Conservation (phyloP, 53 echinoderm and acorn worm genomes). For the Temnopleurus reevesii region DNA sequence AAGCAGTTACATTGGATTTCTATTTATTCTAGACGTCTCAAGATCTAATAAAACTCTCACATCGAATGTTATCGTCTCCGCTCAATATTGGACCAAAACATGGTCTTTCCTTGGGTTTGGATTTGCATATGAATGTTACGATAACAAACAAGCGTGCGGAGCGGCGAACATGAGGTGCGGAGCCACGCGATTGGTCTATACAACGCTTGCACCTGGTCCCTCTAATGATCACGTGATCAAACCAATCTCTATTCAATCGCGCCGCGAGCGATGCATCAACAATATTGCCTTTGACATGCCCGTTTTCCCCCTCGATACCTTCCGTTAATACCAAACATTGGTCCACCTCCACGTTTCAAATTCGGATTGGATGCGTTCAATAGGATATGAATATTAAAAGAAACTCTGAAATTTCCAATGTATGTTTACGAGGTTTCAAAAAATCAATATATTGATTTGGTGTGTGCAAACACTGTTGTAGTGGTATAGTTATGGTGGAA, state of each 20-base stretch:
- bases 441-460: neutral
- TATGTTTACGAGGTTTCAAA: neutral
- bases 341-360: neutral
- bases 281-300: slow-evolving; percentile 14
- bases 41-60: slow-evolving; percentile 5
- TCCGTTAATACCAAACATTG: neutral
- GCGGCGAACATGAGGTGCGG: slow-evolving; percentile 4
- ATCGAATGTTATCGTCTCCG: neutral
- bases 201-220: slow-evolving; percentile 51
- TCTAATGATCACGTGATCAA: slow-evolving; percentile 39
- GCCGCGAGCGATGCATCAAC: slow-evolving; percentile 40
- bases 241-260: slow-evolving; percentile 34
- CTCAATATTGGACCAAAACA: neutral
- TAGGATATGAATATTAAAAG: neutral
- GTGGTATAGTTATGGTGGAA: neutral
- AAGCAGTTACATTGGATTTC: slow-evolving; percentile 20
- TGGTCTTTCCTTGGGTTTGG: neutral
- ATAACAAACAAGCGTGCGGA: slow-evolving; percentile 48
- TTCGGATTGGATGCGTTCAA: neutral
- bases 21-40: neutral
- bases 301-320: neutral
- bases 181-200: slow-evolving; percentile 43
- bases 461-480: neutral
- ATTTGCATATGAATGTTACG: slow-evolving; percentile 43
- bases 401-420: neutral